phyloP scores from a whole-genome alignment of 1,140 invertebrate species.

The Euglossa dilemma region DNA sequence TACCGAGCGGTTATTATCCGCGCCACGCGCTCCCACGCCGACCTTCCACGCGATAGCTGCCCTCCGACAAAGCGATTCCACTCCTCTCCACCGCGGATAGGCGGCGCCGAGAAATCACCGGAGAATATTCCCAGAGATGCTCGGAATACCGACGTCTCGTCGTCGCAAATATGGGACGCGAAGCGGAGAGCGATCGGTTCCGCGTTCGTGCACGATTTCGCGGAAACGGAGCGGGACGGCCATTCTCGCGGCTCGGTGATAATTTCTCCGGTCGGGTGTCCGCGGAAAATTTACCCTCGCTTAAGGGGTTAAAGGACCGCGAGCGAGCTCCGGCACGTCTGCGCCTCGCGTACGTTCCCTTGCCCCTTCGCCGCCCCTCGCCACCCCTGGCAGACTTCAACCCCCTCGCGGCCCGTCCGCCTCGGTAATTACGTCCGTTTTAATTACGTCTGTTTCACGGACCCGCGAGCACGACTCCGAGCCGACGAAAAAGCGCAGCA shows the following conservation, averaged over 20 bases:
- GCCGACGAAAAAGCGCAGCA: neutral
- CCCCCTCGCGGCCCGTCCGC: neutral
- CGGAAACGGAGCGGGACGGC: too few relatives aligned
- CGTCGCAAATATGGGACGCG: too few relatives aligned
- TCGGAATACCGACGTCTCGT: neutral
- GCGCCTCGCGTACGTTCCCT: neutral
- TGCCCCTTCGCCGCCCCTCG: neutral
- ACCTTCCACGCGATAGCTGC: neutral
- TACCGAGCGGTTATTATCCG: neutral
- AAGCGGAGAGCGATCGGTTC: too few relatives aligned
- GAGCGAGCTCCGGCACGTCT: too few relatives aligned
- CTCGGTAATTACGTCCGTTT: slow-evolving; percentile 65
- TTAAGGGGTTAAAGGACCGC: slow-evolving; percentile 40
- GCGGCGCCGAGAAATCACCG: slow-evolving; percentile 55
- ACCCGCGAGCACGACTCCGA: slow-evolving; percentile 23
- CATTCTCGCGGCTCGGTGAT: neutral
- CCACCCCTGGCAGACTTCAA: neutral
- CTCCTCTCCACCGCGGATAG: slow-evolving; percentile 33
- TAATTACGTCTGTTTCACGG: slow-evolving; percentile 64
- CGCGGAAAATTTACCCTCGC: slow-evolving; percentile 27
- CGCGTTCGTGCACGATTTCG: too few relatives aligned
- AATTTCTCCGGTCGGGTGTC: slow-evolving; percentile 4
- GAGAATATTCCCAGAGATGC: slow-evolving; percentile 39
- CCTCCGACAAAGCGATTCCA: neutral
- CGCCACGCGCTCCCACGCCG: neutral